Evolutionary conservation across 2,797 vertebrate species (phyloP), one percentile per base, ranked within the genome.

Genomic region (Manis crassicaudata): DNA sequence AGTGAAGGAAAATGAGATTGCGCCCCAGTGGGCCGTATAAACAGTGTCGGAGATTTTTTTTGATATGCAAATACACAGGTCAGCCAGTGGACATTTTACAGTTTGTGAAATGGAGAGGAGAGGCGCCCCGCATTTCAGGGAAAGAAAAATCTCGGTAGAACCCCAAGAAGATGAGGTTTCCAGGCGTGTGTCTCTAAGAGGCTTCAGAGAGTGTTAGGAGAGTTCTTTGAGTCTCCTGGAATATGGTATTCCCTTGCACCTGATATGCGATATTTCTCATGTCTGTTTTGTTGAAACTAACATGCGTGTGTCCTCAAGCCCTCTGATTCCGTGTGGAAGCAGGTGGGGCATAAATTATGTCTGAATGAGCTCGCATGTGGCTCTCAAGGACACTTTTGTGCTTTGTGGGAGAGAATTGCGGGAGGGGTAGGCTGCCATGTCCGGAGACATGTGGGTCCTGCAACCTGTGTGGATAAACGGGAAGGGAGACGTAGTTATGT

Each of bases 311-410:
- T 32, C 2, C 50, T 32, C 43, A 60, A 46, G 62, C 54, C 18
- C 70, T 70, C 92, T 92, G 76, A 82, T 82, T 3, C 6, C 16
- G 0, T 2, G 25, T 14, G 70, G 62, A 72, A 37, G 32, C 8
- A 16, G 7, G 46, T 16, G 35, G 6, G 35, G 54, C n/a, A 1
- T 11, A 5, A 12, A 7, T 46, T 7, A 16, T 2, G 4, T 21
- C 46, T 56, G 2, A n/a, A 17, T 0, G 11, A 16, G 13, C 10
- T 5, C 0, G 23, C 18, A 10, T 63, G 20, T 27, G 18, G 7
- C 29, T 20, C 1, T 7, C 29, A 0, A 1, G 13, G 27, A 60
- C 21, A 4, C 37, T 27, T 43, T 13, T 54, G 63, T 2, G 35
- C 43, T 72, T 46, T 70, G 79, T 1, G 4, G 63, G 8, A 2